A percentile compares a stretch with the other conserved stretches of the same genome.
These are phyloP conservation scores for Pyrocephalus nanus DNA, from an alignment of 2,797 vertebrate species.

Conservation along the genomic window DNA sequence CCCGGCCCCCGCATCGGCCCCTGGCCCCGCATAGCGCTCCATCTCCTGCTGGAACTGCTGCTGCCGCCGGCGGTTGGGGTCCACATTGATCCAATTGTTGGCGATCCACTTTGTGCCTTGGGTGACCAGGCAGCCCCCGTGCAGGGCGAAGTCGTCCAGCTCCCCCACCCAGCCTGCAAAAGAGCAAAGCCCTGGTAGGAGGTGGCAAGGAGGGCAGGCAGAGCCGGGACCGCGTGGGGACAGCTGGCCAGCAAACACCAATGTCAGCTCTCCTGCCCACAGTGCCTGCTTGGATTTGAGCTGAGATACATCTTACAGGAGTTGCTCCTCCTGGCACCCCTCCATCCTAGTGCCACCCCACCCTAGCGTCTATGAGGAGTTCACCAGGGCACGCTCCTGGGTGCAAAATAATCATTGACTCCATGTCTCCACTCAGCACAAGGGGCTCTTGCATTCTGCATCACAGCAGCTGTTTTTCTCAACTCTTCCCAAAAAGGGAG, in stretches of 20 bases:
- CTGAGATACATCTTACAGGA: not conserved
- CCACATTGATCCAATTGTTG: constrained; percentile 99
- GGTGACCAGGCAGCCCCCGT: constrained; percentile 95
- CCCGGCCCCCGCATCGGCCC: constrained; percentile 42
- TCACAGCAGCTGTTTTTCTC: not conserved
- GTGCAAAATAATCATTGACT: not conserved
- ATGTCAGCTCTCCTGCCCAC: fast-evolving
- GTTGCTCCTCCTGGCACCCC: not conserved
- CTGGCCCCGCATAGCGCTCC: constrained; percentile 73
- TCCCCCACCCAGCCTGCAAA: constrained; percentile 95
- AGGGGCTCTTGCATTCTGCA: not conserved
- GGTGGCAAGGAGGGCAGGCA: fast-evolving
- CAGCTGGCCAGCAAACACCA: fast-evolving
- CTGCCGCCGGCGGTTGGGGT: constrained; percentile 92
- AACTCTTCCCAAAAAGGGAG: not conserved
- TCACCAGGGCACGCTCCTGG: not conserved
- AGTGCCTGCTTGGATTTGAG: not conserved
- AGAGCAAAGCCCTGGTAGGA: not conserved
- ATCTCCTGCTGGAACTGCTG: constrained; percentile 88
- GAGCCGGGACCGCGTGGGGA: fast-evolving
- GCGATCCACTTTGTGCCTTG: constrained; percentile 96
- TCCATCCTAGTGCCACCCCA: not conserved
- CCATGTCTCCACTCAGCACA: not conserved
- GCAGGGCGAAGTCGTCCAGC: constrained; percentile 94
- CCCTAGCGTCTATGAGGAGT: fast-evolving